Evolutionary conservation across 2,888 invertebrate genomes (phyloP).

Genomic region (Pomacea canaliculata): DNA sequence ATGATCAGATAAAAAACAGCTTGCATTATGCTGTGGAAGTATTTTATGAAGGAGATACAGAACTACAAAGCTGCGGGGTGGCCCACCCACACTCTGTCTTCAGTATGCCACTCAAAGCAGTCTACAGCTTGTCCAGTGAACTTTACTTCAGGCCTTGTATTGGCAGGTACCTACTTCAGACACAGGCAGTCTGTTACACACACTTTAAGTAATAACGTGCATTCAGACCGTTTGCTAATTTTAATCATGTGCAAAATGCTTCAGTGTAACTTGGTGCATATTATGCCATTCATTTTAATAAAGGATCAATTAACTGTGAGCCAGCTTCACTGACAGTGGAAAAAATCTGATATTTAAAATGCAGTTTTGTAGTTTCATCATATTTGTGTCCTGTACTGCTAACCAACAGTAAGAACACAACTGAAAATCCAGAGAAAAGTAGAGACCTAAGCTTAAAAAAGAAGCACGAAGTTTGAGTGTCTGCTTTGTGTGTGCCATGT

Average conservation of each 20-base stretch:
- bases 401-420: too few species aligned
- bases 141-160: constrained; percentile 82
- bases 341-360: too few species aligned
- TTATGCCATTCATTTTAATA: too few species aligned
- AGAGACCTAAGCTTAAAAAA: too few species aligned
- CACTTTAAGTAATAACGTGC: background rate
- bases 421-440: too few species aligned
- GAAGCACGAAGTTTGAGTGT: too few species aligned
- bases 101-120: constrained; percentile 86
- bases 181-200: constrained; percentile 9
- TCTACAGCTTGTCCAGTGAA: constrained; percentile 88
- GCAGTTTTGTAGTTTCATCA: too few species aligned
- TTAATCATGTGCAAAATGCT: background rate
- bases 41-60: constrained; percentile 80
- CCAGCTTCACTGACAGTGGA: too few species aligned
- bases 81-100: constrained; percentile 79
- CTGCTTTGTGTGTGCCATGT: too few species aligned
- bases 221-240: background rate
- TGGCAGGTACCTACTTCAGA: constrained; percentile 35
- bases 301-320: too few species aligned
- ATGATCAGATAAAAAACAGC: constrained; percentile 82
- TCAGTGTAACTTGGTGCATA: background rate
- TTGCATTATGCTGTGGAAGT: constrained; percentile 83
- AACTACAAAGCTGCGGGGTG: constrained; percentile 80
- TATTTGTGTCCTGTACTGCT: too few species aligned